phyloP scores from a whole-genome alignment of 2,113 vertebrate genomes.

The Cephalopholis sonnerati region DNA sequence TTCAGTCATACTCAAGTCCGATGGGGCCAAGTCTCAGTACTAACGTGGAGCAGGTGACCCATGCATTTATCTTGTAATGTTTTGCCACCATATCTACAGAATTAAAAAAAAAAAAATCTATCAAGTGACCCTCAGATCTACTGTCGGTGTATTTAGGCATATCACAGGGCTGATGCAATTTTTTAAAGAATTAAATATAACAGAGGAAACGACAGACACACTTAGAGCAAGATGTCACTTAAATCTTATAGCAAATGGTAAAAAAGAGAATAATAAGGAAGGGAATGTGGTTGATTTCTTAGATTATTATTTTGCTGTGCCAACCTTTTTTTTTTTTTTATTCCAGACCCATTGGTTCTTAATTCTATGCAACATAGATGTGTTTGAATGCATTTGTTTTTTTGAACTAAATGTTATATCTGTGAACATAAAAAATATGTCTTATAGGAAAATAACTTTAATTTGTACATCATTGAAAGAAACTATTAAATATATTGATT shows the following conservation, averaged over 20 bases:
- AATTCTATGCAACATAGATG: constrained; percentile 97
- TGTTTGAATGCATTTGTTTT: constrained; percentile 86
- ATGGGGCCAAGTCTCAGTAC: constrained; percentile 36
- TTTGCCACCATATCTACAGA: constrained; percentile 53
- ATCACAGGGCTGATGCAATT: constrained; percentile 71
- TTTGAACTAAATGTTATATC: constrained; percentile 71
- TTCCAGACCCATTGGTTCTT: constrained; percentile 87
- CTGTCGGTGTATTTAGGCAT: constrained; percentile 58
- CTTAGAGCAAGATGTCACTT: constrained; percentile 67
- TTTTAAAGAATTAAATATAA: constrained; percentile 25
- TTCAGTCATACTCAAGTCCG: constrained; percentile 33
- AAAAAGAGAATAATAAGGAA: constrained; percentile 20
- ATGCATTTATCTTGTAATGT: constrained; percentile 37
- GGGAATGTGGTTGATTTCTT: constrained; percentile 55
- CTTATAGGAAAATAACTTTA: constrained; percentile 77
- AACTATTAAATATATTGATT: constrained; percentile 70
- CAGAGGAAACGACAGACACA: constrained; percentile 44
- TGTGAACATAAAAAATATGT: constrained; percentile 82
- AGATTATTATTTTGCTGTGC: constrained; percentile 85
- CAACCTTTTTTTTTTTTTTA: constrained; percentile 81
- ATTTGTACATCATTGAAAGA: constrained; percentile 85
- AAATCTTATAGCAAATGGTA: constrained; percentile 46
- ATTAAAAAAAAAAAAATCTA: not conserved
- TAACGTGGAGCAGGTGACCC: constrained; percentile 38
- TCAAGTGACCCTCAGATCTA: constrained; percentile 37